Percentiles rank a stretch among this genome's conserved stretches.
phyloP scores from a whole-genome alignment of 2,888 invertebrate species.

The Parascotia fuliginaria region DNA sequence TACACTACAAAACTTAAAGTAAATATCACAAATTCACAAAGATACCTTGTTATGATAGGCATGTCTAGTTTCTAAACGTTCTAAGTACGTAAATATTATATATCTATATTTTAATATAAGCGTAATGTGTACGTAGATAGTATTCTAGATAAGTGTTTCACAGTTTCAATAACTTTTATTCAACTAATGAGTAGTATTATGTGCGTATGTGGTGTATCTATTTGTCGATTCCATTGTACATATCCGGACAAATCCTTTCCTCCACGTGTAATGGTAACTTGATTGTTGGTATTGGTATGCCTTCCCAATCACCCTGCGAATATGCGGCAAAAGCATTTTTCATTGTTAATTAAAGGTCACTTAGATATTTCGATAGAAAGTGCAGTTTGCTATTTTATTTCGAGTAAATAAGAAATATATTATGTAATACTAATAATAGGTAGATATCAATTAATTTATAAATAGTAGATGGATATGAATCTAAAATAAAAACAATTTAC shows the following conservation, averaged over 20 bases:
- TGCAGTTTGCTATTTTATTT: no score
- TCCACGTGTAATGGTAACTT: conserved; percentile 75
- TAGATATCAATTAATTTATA: no score
- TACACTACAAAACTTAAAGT: background rate
- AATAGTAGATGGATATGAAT: no score
- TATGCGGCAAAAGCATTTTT: no score
- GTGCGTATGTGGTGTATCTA: conserved; percentile 1
- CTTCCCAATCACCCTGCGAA: conserved; percentile 86
- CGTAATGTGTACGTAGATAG: background rate
- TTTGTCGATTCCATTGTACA: conserved; percentile 15
- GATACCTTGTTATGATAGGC: background rate
- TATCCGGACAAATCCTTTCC: conserved; percentile 64
- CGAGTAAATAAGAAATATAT: no score
- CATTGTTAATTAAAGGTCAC: no score
- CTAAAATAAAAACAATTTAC: no score
- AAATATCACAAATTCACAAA: background rate
- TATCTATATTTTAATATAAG: background rate
- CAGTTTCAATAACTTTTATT: background rate
- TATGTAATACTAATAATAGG: no score
- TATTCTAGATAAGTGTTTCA: background rate
- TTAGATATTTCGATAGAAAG: no score
- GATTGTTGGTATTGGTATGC: conserved; percentile 80
- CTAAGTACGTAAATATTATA: background rate
- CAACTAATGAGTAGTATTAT: background rate
- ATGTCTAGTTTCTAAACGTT: background rate